Base-by-base conservation (phyloP, 2,888 invertebrate genomes). In the Catocala fraxini region DNA sequence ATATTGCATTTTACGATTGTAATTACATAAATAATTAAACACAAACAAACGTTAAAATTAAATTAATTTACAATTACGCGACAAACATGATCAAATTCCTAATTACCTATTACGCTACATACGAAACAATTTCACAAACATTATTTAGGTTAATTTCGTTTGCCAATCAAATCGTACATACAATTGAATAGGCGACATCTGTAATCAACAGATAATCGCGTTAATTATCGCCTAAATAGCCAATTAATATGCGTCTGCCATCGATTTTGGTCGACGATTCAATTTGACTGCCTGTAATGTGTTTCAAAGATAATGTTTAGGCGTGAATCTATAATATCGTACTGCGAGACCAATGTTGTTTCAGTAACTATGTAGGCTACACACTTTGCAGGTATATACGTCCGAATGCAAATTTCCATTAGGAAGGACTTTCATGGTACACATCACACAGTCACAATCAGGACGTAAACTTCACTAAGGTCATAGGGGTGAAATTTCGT, bases 171-270 rank as follows among this genome's bases (percentile, higher is more conserved):
- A 60, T 51, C 58, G 51, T 13, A 49, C 15, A 60, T 48, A 45
- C 75, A 78, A 81, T 77, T 77, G 68, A 79, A 77, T 80, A 57
- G 64, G 57, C 49, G 57, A 62, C 66, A 69, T 74, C 71, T 69
- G 79, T 77, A 76, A 82, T 79, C 73, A 75, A 74, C 72, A 68
- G 76, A 79, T 73, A 82, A 79, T 76, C 68, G 65, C 54, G 67
- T 78, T 75, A 78, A 82, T 81, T 75, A 82, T 56, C 56, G 25
- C n/a, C 41, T 76, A 68, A 70, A 59, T 56, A 67, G 47, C 45
- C 61, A 71, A 77, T 75, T 77, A 70, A 68, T 70, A 75, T 75
- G 73, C 70, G 59, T 59, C 42, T 12, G 53, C 60, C 51, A 70
- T 66, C 68, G 70, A 60, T 64, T 57, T 51, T 12, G 12, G 15